A percentile compares a stretch with the other conserved stretches of the same genome.
Evolutionary conservation across 2,113 vertebrate species (phyloP).

Genomic region (Gymnocephalus cernua): DNA sequence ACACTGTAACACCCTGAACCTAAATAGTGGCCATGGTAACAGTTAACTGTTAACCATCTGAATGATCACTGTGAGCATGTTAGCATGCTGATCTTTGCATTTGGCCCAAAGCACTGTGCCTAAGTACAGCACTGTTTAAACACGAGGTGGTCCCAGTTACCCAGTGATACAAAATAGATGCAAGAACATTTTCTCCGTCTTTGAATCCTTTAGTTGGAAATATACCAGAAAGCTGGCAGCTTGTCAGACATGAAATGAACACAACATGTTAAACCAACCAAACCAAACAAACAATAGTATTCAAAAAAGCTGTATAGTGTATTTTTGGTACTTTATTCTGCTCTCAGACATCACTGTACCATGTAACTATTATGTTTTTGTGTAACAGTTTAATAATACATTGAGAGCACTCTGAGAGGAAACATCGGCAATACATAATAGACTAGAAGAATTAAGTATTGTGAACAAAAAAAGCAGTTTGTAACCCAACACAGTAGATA

Average conservation of each 20-base stretch:
- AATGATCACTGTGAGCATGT: neutral
- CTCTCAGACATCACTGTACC: neutral
- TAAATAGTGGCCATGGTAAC: neutral
- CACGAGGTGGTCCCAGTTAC: neutral
- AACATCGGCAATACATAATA: neutral
- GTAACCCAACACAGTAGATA: neutral
- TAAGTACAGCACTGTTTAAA: neutral
- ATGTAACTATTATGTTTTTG: constrained; percentile 26
- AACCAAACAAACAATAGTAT: neutral
- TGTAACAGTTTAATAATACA: constrained; percentile 9
- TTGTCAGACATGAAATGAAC: constrained; percentile 14
- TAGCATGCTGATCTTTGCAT: neutral
- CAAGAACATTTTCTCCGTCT: neutral
- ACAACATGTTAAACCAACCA: constrained; percentile 13
- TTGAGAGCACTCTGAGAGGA: neutral
- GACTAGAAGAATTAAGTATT: neutral
- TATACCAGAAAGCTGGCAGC: constrained; percentile 20
- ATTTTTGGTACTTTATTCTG: constrained; percentile 11
- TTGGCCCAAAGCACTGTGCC: neutral
- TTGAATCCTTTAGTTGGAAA: constrained; percentile 6
- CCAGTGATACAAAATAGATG: neutral
- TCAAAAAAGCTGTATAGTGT: neutral
- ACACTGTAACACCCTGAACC: neutral
- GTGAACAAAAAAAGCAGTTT: neutral
- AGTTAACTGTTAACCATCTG: neutral